Evolutionary conservation across 92 coral and sea anemone genomes (phyloP), one percentile per base, ranked within the genome.

Genomic region (Palythoa grandiflora): DNA sequence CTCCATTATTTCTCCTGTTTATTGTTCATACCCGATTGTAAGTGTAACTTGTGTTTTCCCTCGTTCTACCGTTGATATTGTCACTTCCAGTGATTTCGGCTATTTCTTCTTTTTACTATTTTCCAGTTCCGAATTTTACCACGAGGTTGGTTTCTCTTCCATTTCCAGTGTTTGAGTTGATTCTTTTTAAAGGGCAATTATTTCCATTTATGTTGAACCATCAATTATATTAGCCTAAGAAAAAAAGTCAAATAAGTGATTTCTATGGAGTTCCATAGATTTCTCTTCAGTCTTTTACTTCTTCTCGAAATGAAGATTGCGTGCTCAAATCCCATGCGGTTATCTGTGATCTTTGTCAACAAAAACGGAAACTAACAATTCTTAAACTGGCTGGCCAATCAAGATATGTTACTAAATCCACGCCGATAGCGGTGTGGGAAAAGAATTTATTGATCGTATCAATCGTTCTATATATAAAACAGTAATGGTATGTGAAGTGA

Each of bases 371-470:
- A 65, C 8, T 9, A n/a, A 65, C 36, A 17, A 9, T 3, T n/a
- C 38, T 17, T n/a, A 65, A 65, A 65, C 71, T 65, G 3, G 35
- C 75, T 70, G 21, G 17, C 75, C 75, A 70, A 70, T 70, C 75
- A 70, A 13, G 28, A 10, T 4, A 6, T 1, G 0, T n/a, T n/a
- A 6, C 13, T 38, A 5, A 68, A 6, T 2, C 73, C 38, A 4
- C 11, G 38, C 15, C 20, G 20, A 70, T 12, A 9, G 16, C 15
- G 0, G 17, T 12, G 28, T 36, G 2, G 13, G 39, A 35, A n/a
- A 20, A 5, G 4, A 20, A 8, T 70, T 9, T 59, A 17, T 59
- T 10, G 3, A 20, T 9, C 9, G 1, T 11, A 3, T 70, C 16
- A 20, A 10, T 2, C 14, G 47, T 13, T 35, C n/a, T 2, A 15